Evolutionary conservation across 2,888 invertebrate genomes (phyloP).

Genomic region (Mimachlamys varia): DNA sequence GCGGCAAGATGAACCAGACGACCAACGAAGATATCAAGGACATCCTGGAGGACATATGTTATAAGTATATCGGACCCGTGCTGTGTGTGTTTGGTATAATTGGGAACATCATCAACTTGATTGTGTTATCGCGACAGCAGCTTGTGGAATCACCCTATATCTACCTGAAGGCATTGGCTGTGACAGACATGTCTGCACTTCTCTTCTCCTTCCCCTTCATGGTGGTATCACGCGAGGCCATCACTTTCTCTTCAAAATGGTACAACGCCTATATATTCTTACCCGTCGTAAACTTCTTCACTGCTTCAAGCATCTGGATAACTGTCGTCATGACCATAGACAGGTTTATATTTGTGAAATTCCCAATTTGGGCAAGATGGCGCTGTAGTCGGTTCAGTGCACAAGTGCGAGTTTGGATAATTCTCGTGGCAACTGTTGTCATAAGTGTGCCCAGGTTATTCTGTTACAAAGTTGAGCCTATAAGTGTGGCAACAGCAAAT

Average conservation of each 20-base stretch:
- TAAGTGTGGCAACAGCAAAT: background rate
- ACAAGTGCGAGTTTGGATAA: slow-evolving; percentile 58
- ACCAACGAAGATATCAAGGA: background rate
- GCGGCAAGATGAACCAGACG: background rate
- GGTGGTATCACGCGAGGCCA: slow-evolving; percentile 49
- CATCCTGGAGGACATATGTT: slow-evolving; percentile 50
- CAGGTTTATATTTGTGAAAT: slow-evolving; percentile 71
- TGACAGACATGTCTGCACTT: slow-evolving; percentile 71
- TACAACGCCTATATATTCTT: slow-evolving; percentile 72
- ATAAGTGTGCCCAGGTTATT: slow-evolving; percentile 72
- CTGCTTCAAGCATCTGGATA: slow-evolving; percentile 73
- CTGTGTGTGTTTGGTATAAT: slow-evolving; percentile 76
- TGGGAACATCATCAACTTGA: slow-evolving; percentile 74
- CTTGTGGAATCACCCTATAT: slow-evolving; percentile 77
- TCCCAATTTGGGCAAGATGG: slow-evolving; percentile 70
- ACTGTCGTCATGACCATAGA: slow-evolving; percentile 76
- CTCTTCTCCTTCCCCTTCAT: slow-evolving; percentile 64
- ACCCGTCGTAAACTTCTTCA: slow-evolving; percentile 73
- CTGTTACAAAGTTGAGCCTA: slow-evolving; percentile 55
- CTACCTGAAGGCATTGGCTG: slow-evolving; percentile 74
- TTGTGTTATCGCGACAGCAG: slow-evolving; percentile 71
- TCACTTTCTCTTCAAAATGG: slow-evolving; percentile 63
- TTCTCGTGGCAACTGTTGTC: slow-evolving; percentile 63
- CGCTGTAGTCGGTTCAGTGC: slow-evolving; percentile 68
- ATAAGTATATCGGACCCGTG: slow-evolving; percentile 67